phyloP scores from a whole-genome alignment of 2,797 vertebrate genomes.

The Chromobotia macracanthus region DNA sequence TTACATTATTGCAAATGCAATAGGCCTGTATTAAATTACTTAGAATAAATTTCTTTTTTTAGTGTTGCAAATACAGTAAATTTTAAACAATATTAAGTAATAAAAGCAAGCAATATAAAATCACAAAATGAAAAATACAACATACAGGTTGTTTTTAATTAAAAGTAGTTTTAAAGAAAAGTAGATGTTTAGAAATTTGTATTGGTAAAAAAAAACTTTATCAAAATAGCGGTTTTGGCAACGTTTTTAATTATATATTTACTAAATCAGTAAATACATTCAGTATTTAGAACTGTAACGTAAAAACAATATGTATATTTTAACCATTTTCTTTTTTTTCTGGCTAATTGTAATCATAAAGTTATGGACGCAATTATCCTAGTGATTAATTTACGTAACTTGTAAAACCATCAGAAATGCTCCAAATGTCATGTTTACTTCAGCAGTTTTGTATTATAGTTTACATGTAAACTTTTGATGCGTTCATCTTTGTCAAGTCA shows the following conservation, averaged over 20 bases:
- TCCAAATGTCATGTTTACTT: not conserved
- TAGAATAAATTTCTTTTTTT: not conserved
- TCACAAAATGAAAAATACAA: not conserved
- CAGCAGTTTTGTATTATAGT: not conserved
- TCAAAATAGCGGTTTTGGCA: not conserved
- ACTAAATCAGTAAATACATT: not conserved
- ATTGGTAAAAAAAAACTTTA: not conserved
- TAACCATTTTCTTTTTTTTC: not conserved
- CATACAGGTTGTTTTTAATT: not conserved
- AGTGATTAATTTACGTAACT: not conserved
- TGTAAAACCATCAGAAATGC: not conserved
- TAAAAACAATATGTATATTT: too few relatives aligned
- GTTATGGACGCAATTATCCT: not conserved
- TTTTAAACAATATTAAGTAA: not conserved
- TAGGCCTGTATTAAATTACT: not conserved
- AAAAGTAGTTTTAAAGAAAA: too few relatives aligned
- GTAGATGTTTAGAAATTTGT: not conserved
- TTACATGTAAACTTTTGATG: not conserved
- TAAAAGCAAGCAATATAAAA: not conserved
- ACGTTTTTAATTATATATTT: not conserved
- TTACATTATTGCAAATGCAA: slow-evolving; percentile 23
- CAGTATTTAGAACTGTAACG: not conserved
- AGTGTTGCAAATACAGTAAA: not conserved
- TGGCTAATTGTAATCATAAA: not conserved
- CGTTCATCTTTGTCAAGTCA: too few relatives aligned